These are phyloP conservation scores for Lytechinus pictus DNA, from an alignment of 35 echinoderm and acorn worm species.

Conservation along the genomic window DNA sequence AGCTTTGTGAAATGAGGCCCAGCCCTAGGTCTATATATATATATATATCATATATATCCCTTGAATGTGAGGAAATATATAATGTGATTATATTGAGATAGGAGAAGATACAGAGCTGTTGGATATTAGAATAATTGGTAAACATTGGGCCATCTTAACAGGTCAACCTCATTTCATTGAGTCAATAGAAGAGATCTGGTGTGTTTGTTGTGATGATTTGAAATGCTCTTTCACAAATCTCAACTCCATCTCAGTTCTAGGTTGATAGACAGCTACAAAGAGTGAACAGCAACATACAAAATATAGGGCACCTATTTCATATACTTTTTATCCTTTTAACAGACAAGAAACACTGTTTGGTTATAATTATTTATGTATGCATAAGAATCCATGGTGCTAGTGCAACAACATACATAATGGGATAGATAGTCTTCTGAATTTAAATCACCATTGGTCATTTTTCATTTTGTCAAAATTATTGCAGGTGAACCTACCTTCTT, in stretches of 20 bases:
- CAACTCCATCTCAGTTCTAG: neutral
- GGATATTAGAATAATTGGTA: conserved; percentile 9
- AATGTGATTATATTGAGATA: neutral
- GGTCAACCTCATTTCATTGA: neutral
- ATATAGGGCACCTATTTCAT: neutral
- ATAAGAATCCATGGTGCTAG: neutral
- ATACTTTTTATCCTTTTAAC: neutral
- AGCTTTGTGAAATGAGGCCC: no score
- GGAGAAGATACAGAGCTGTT: neutral
- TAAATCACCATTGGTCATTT: neutral
- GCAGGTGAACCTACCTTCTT: neutral
- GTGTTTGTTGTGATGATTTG: neutral
- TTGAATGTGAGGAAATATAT: neutral
- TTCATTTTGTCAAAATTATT: neutral
- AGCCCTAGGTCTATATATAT: neutral
- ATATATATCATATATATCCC: neutral
- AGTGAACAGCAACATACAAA: neutral
- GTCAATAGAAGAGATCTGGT: neutral
- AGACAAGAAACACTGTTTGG: neutral
- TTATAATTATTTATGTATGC: neutral
- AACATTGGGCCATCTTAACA: neutral
- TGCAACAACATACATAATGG: no score
- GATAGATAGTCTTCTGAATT: neutral
- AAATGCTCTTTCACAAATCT: conserved; percentile 28
- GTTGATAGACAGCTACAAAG: neutral